A percentile compares a stretch with the other conserved stretches of the same genome.
Evolutionary conservation across 2,113 vertebrate genomes (phyloP).

Genomic region (Athene noctua): DNA sequence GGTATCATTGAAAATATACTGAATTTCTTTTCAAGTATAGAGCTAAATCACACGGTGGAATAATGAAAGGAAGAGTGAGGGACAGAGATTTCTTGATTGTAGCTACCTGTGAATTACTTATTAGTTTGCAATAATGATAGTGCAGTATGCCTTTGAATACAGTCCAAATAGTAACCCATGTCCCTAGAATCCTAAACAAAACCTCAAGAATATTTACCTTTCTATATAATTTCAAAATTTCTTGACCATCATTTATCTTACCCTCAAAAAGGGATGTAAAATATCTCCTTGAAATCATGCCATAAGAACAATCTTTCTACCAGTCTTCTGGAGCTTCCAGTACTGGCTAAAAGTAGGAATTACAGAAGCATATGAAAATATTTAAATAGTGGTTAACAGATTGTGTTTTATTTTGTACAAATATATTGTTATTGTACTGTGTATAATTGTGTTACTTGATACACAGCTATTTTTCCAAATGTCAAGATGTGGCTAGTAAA

Average conservation of each 20-base stretch:
- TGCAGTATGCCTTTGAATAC: not conserved
- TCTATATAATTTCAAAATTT: not conserved
- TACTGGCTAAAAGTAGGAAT: not conserved
- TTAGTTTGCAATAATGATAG: not conserved
- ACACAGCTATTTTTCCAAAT: slow-evolving; percentile 44
- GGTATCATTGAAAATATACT: not conserved
- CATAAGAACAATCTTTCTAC: not conserved
- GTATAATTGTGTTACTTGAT: slow-evolving; percentile 36
- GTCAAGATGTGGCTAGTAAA: slow-evolving; percentile 35
- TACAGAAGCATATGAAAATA: slow-evolving; percentile 9
- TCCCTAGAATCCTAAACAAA: not conserved
- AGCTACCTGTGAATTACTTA: not conserved
- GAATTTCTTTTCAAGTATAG: not conserved
- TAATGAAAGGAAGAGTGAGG: not conserved
- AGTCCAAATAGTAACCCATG: not conserved
- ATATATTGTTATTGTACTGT: not conserved
- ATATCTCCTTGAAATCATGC: not conserved
- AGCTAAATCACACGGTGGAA: not conserved
- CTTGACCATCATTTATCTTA: not conserved
- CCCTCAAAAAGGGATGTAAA: not conserved
- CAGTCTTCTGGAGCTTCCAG: not conserved
- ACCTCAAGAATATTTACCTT: not conserved
- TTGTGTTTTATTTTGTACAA: slow-evolving; percentile 14
- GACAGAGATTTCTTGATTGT: not conserved
- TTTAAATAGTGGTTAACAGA: slow-evolving; percentile 15